phyloP scores from a whole-genome alignment of 2,797 vertebrate genomes.

The Hapalemur alaotrensis region DNA sequence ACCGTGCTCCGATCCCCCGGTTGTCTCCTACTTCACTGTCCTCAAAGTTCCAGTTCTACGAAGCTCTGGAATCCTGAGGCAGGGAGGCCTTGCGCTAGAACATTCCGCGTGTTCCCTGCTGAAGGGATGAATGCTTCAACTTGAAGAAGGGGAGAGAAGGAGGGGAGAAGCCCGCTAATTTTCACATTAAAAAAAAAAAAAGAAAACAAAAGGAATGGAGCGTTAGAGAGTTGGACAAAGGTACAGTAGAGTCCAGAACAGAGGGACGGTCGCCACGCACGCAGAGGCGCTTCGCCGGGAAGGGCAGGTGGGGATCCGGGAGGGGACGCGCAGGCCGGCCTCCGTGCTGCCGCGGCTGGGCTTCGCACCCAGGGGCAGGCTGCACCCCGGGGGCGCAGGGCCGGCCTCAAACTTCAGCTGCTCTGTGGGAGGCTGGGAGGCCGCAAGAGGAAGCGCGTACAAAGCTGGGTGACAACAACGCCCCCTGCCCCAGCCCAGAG shows the following conservation, averaged over 20 bases:
- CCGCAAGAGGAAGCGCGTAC: neutral
- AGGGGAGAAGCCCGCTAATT: neutral
- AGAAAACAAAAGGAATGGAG: neutral
- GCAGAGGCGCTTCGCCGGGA: neutral
- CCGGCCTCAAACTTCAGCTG: neutral
- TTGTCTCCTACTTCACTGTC: neutral
- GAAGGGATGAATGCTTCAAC: neutral
- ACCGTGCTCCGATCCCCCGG: neutral
- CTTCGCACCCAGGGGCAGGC: neutral
- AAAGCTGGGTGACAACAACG: fast-evolving
- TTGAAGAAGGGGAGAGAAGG: neutral
- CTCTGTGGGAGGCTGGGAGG: neutral
- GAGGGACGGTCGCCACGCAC: fast-evolving
- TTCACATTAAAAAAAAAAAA: neutral
- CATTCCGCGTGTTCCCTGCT: neutral
- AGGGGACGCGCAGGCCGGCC: neutral
- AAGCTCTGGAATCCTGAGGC: neutral
- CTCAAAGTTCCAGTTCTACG: neutral
- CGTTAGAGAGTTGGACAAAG: no score
- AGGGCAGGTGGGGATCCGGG: neutral
- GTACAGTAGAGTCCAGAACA: neutral
- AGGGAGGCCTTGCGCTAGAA: neutral
- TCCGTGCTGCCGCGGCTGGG: neutral
- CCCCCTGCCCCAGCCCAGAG: fast-evolving
- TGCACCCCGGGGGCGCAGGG: neutral